Evolutionary conservation across 1,140 invertebrate species (phyloP).

Genomic region (Drosophila truncata): DNA sequence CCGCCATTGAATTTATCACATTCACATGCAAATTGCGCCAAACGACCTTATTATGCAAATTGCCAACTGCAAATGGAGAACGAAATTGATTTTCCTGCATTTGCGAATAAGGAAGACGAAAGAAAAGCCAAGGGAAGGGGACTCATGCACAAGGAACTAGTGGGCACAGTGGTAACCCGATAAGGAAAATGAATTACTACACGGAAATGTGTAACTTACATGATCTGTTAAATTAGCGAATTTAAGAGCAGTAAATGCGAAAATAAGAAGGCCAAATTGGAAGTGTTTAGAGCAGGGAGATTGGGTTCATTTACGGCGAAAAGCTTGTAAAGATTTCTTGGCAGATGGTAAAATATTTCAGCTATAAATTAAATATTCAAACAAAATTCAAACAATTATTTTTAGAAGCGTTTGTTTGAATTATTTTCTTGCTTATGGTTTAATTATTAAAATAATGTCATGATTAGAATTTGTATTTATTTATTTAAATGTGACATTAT

Average conservation of each 20-base stretch:
- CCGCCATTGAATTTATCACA: conserved; percentile 84
- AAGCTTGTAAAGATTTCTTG: no score
- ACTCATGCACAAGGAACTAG: conserved; percentile 26
- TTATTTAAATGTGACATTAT: background rate
- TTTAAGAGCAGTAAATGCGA: conserved; percentile 8
- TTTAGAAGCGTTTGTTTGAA: no score
- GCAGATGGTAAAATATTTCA: no score
- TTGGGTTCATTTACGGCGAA: no score
- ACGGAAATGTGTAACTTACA: conserved; percentile 49
- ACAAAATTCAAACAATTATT: no score
- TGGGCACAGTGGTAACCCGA: conserved; percentile 50
- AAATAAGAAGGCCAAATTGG: background rate
- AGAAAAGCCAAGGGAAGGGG: conserved; percentile 16
- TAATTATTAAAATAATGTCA: no score
- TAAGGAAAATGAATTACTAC: conserved; percentile 44
- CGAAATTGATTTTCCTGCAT: conserved; percentile 85
- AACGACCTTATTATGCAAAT: conserved; percentile 86
- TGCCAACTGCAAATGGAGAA: conserved; percentile 85
- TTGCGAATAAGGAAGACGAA: conserved; percentile 44
- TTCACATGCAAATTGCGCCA: conserved; percentile 85
- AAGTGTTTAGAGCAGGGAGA: background rate
- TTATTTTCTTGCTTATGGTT: no score
- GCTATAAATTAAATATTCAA: no score
- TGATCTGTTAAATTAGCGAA: conserved; percentile 32
- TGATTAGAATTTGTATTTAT: background rate